Evolutionary conservation across 2,113 vertebrate genomes (phyloP), one percentile per base, ranked within the genome.

Genomic region (Oryzias woworae): DNA sequence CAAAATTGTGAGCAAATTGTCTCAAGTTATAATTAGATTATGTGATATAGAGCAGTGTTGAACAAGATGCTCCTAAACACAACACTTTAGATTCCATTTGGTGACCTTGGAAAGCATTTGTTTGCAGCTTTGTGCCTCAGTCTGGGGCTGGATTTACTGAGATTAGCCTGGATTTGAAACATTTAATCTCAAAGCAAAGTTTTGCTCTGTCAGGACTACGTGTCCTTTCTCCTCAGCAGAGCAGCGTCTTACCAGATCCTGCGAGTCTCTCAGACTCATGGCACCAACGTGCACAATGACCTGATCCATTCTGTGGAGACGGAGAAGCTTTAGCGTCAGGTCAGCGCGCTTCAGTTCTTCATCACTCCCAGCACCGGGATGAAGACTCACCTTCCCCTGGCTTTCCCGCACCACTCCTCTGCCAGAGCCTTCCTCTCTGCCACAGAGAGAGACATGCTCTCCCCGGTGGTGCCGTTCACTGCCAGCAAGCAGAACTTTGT

Each of bases 381-480:
- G 0, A 44, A 14, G 16, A 81, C 90, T 73, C 66, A 90, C 90
- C 80, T 90, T 18, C 78, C 78, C 73, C 71, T 83, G 31, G 94
- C 94, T 75, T 90, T 91, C 16, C 43, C 57, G 67, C 96, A 89
- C 97, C 96, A 99, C 24, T 93, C 95, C 73, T 94, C 90, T 0
- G 95, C 92, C 26, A 98, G 36, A 54, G 14, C 74, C 80, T 95
- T 94, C 78, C 96, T 94, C 84, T 98, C 96, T 24, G 83, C 84
- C 46, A 92, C 42, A 56, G 71, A 95, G 18, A 98, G 90, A 55
- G 97, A 97, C 85, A 94, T 83, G 52, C 96, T 91, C 85, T 99
- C 97, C 79, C 96, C 97, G 0, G 96, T 99, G 14, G 96, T 97
- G 63, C 97, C 96, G 26, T 99, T 98, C 80, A 98, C 97, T 99